A percentile compares a stretch with the other conserved stretches of the same genome.
phyloP scores from a whole-genome alignment of 2,797 vertebrate genomes.

The Nannoperca australis region DNA sequence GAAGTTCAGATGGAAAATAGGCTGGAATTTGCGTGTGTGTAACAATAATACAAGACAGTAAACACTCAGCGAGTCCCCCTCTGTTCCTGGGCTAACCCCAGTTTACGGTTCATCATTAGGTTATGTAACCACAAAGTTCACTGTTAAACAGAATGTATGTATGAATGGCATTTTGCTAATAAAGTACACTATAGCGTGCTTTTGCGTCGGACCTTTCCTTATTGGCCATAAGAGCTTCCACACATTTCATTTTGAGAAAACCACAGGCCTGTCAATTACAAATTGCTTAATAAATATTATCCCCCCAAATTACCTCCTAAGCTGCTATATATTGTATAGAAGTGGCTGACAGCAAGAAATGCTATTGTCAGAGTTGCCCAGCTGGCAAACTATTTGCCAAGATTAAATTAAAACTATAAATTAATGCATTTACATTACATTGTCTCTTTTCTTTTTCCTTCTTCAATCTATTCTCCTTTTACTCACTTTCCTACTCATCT shows the following conservation, averaged over 20 bases:
- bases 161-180: slow-evolving; percentile 4
- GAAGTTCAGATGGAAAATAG: slow-evolving; percentile 20
- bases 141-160: not conserved
- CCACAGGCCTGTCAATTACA: not conserved
- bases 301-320: not conserved
- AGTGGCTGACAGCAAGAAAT: not conserved
- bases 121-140: slow-evolving; percentile 4
- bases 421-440: slow-evolving; percentile 11
- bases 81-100: not conserved
- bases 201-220: not conserved
- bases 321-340: not conserved
- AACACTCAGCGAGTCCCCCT: not conserved
- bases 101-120: slow-evolving; percentile 15
- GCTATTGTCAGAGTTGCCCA: not conserved
- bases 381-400: not conserved
- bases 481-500: slow-evolving; percentile 18
- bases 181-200: not conserved
- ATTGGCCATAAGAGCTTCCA: not conserved
- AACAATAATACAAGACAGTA: not conserved
- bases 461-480: not conserved
- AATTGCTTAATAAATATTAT: slow-evolving; percentile 6
- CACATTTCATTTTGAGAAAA: slow-evolving; percentile 1
- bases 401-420: slow-evolving; percentile 13
- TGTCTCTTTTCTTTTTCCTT: not conserved
- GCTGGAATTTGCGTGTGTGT: not conserved